Percentiles rank a stretch among this genome's conserved stretches.
These are phyloP conservation scores for Lycopodina hypogea DNA, from an alignment of 37 sponge, comb jelly and placozoan genomes.

Conservation along the genomic window DNA sequence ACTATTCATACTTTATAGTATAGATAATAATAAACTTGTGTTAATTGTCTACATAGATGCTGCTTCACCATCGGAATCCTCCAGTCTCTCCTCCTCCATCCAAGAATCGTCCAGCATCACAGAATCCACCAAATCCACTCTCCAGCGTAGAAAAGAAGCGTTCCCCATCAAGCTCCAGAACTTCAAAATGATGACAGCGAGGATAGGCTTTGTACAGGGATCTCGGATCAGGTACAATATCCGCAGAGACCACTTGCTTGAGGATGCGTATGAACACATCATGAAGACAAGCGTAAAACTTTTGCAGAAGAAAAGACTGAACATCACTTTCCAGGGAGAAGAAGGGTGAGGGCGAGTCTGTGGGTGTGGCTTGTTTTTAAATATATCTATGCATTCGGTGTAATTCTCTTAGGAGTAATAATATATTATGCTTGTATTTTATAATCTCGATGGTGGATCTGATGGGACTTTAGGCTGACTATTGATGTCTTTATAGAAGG, in stretches of 20 bases:
- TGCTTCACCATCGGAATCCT: too few species aligned
- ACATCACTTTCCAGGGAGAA: conserved; percentile 77
- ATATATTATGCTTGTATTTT: too few species aligned
- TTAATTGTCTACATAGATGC: too few species aligned
- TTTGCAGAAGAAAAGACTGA: conserved; percentile 74
- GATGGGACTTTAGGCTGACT: too few species aligned
- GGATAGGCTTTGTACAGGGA: conserved; percentile 44
- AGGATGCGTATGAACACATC: conserved; percentile 75
- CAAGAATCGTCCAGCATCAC: too few species aligned
- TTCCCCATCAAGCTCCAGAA: conserved; percentile 68
- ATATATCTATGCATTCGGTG: background rate
- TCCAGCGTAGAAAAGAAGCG: conserved; percentile 58
- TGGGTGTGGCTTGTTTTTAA: background rate
- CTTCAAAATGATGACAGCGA: conserved; percentile 61
- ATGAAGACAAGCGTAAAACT: conserved; percentile 58
- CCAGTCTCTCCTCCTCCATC: too few species aligned
- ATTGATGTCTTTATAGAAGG: too few species aligned
- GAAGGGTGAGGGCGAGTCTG: conserved; percentile 82
- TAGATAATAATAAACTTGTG: too few species aligned
- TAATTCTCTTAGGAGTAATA: too few species aligned
- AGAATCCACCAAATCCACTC: conserved; percentile 29
- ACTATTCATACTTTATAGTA: too few species aligned
- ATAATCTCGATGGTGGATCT: too few species aligned
- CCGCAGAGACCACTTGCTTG: conserved; percentile 76
- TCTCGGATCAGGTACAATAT: conserved; percentile 72